phyloP scores from a whole-genome alignment of 2,113 vertebrate species.

The Pungitius pungitius region DNA sequence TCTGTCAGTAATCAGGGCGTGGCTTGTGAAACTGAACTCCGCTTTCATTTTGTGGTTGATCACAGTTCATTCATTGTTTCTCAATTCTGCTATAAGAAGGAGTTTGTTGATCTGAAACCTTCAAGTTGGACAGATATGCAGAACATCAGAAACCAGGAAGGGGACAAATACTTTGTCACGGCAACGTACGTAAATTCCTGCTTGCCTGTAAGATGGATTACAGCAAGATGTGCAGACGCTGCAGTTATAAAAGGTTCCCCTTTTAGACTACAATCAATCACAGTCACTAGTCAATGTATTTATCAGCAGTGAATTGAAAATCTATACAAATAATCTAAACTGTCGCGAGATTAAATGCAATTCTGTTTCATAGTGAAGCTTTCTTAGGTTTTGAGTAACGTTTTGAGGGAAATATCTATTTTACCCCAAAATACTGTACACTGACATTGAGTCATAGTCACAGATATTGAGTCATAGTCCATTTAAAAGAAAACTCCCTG shows the following conservation, averaged over 20 bases:
- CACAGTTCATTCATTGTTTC: too few relatives aligned
- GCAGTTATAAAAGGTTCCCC: background rate
- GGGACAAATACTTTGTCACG: too few relatives aligned
- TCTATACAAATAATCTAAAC: background rate
- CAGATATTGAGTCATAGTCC: conserved; percentile 49
- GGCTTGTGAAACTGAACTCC: too few relatives aligned
- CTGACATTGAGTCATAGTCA: too few relatives aligned
- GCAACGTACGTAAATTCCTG: background rate
- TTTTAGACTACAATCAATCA: conserved; percentile 1
- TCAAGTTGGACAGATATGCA: too few relatives aligned
- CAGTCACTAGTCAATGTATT: background rate
- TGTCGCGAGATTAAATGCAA: background rate
- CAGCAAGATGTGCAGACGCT: background rate
- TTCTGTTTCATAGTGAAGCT: conserved; percentile 11
- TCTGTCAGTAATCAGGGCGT: too few relatives aligned
- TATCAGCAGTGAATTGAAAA: background rate
- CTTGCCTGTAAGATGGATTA: background rate
- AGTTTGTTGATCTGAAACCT: too few relatives aligned
- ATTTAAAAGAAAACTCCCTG: conserved; percentile 44
- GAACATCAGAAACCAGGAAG: too few relatives aligned
- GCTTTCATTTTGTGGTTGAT: too few relatives aligned
- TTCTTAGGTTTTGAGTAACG: conserved; percentile 25
- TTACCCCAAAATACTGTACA: conserved; percentile 39
- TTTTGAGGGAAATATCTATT: conserved; percentile 48
- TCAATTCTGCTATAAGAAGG: too few relatives aligned